Conservation (phyloP, 1,140 invertebrate species). For the Drosophila burlai region DNA sequence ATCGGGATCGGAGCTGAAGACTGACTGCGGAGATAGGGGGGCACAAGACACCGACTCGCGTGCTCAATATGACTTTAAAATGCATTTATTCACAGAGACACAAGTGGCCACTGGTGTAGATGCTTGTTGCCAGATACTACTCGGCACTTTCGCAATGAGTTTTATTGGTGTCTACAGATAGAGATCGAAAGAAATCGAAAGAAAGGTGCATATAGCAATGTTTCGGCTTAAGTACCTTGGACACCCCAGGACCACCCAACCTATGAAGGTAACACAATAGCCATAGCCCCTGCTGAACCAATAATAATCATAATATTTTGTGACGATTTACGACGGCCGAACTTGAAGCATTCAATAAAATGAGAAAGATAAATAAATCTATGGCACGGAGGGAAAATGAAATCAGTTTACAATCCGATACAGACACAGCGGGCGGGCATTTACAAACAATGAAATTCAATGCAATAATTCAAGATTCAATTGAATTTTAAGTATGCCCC, state of each 20-base stretch:
- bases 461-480: constrained; percentile 85
- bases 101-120: constrained; percentile 47
- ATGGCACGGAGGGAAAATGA: constrained; percentile 67
- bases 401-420: constrained; percentile 77
- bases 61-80: constrained; percentile 66
- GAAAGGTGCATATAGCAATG: constrained; percentile 6
- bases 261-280: constrained; percentile 45
- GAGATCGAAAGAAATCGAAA: constrained; percentile 27
- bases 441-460: constrained; percentile 85
- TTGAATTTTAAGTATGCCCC: constrained; percentile 84
- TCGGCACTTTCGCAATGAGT: constrained; percentile 66
- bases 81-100: constrained; percentile 69
- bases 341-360: constrained; percentile 72
- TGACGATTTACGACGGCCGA: constrained; percentile 72
- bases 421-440: constrained; percentile 65
- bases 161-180: constrained; percentile 66
- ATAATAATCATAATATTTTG: constrained; percentile 59
- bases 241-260: constrained; percentile 38
- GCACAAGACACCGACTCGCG: constrained; percentile 36
- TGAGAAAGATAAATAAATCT: constrained; percentile 81
- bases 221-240: neutral
- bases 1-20: constrained; percentile 6
- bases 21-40: constrained; percentile 18
- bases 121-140: constrained; percentile 66
- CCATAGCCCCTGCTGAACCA: constrained; percentile 14